Conservation (phyloP, 92 coral and sea anemone species). For the Ricordea florida region DNA sequence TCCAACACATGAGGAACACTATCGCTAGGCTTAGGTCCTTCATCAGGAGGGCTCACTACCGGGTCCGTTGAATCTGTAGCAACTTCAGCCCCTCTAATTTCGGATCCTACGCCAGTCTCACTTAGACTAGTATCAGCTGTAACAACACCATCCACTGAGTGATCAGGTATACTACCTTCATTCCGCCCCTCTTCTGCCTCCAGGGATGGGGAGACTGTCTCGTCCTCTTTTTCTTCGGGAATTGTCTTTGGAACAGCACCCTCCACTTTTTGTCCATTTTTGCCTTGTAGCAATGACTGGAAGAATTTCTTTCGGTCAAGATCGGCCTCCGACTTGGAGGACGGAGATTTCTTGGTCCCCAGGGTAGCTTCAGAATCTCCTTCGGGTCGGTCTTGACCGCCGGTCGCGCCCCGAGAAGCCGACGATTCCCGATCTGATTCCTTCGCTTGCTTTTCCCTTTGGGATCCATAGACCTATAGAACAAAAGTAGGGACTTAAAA, state of each 20-base stretch:
- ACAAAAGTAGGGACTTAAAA: neutral
- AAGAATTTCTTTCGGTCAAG: constrained; percentile 84
- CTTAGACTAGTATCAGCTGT: constrained; percentile 34
- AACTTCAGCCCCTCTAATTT: constrained; percentile 71
- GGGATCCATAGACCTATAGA: constrained; percentile 45
- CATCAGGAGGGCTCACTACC: constrained; percentile 3
- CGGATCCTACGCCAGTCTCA: constrained; percentile 66
- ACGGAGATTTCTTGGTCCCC: neutral
- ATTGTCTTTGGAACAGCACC: constrained; percentile 33
- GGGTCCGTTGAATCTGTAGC: constrained; percentile 24
- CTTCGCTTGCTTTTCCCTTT: constrained; percentile 37
- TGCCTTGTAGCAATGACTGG: constrained; percentile 76
- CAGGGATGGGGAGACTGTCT: constrained; percentile 9
- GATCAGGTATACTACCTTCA: neutral
- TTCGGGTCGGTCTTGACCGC: constrained; percentile 1
- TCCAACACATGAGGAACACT: neutral
- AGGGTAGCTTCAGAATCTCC: neutral
- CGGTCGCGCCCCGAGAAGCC: neutral
- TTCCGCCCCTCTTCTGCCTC: neutral
- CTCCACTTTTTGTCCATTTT: constrained; percentile 35
- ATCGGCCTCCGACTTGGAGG: constrained; percentile 46
- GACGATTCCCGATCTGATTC: neutral
- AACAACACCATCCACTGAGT: neutral
- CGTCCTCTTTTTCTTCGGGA: constrained; percentile 67
- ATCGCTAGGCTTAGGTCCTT: neutral